Base-by-base conservation (phyloP, 35 echinoderm and acorn worm genomes). In the Apostichopus parvimensis region DNA sequence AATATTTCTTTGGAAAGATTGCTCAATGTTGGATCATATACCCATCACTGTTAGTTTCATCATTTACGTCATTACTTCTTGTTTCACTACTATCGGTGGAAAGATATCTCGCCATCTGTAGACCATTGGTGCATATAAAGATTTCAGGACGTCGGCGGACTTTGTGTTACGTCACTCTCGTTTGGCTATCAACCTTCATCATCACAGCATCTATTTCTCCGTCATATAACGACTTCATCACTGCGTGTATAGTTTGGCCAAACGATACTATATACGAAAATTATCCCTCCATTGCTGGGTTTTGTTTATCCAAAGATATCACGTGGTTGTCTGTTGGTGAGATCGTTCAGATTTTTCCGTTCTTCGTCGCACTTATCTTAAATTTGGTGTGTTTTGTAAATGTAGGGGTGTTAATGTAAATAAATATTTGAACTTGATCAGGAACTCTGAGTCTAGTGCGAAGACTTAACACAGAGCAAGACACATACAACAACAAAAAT, bases 21-120 rank as follows among this genome's bases (percentile, higher is more conserved):
- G 94, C 82, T 6, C 77, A 79, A 79, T 95, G 94, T 55, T 22
- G 88, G 3, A 57, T 85, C 23, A 55, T 92, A 9, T 34, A 57
- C 52, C 76, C 87, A 10, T 58, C 89, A 12, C 45, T 92, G 34
- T 76, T 87, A 22, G 80, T 24, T 9, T 34, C 84, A n/a, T 90
- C 92, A 20, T 93, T 57, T 77, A 79, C 94, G 13, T 92, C 91
- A 28, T 53, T 95, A 9, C 56, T 93, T 57, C 80, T 95, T 15
- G 87, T 95, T 24, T 90, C 94, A 52, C 24, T 93, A 34, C 78
- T 95, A 15, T 90, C 91, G 2, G 9, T 95, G 17, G 91, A 95
- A 65, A 86, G 94, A 1, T 95, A 92, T 77, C 57, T 93, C 53
- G 94, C 94, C 1, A 83, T 95, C 14, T 95, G 94, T 73, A 88